Evolutionary conservation across 2,888 invertebrate genomes (phyloP), one percentile per base, ranked within the genome.

Genomic region (Scaptomyza reducta): DNA sequence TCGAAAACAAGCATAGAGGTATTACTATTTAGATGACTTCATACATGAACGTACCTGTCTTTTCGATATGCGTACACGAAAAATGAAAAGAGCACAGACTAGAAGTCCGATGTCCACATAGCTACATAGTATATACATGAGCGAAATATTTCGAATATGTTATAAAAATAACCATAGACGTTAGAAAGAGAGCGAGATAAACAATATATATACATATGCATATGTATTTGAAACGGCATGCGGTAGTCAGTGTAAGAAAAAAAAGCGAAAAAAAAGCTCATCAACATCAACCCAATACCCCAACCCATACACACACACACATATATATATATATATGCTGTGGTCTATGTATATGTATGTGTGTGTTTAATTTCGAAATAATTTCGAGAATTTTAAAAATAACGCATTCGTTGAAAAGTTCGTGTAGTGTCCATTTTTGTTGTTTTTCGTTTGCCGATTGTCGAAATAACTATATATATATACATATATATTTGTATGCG

Each of bases 301-400:
- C 27, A 47, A 51, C 33, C 31, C 61, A 77, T 51, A 68, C 64
- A 72, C 16, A 64, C 13, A 68, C 14, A 61, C 45, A 38, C 46
- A 38, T 38, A 46, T 42, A 38, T 47, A 47, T 66, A 58, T 61
- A 53, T 54, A 18, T 57, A 63, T 60, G 38, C 45, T 33, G 14
- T 33, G 14, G 11, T 40, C 16, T 64, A 45, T 60, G 50, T 61
- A 45, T 58, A 40, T 54, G 49, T 33, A 6, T 49, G 44, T 41
- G 61, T 76, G 74, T 71, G 70, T 69, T 64, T 72, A 60, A 66
- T 81, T 86, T 86, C 86, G 86, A 89, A 89, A 89, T 82, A 80
- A 77, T 83, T 88, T 85, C 80, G 88, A 88, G 79, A 88, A 79
- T 87, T 89, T 89, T 89, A 83, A 89, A 89, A 89, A 89, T 89